Percentiles rank a stretch among this genome's conserved stretches.
phyloP scores from a whole-genome alignment of 2,113 vertebrate species.

The Phyllopteryx taeniolatus region DNA sequence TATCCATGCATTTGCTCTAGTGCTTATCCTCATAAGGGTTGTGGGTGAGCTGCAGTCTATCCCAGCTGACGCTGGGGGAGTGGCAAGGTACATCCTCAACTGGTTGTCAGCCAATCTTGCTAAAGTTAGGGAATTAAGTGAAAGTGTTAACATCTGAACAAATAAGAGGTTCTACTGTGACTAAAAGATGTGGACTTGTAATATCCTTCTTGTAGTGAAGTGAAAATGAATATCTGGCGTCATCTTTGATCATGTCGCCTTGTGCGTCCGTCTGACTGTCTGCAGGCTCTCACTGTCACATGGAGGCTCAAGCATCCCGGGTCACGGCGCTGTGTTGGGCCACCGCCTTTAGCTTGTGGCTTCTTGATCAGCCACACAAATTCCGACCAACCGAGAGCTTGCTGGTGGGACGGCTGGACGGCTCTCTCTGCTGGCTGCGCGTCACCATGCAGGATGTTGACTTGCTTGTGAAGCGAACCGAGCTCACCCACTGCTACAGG shows the following conservation, averaged over 20 bases:
- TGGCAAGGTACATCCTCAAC: no score
- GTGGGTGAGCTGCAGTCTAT: no score
- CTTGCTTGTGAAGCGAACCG: constrained; percentile 60
- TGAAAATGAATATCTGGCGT: not conserved
- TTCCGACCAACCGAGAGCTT: constrained; percentile 62
- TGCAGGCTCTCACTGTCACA: constrained; percentile 68
- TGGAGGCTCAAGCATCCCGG: constrained; percentile 70
- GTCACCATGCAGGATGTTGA: constrained; percentile 63
- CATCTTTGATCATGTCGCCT: not conserved
- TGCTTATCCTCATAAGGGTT: no score
- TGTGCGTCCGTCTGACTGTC: not conserved
- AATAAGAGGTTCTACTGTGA: no score
- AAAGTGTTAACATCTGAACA: no score
- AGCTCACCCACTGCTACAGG: constrained; percentile 69
- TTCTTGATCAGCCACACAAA: constrained; percentile 43
- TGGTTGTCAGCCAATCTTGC: no score
- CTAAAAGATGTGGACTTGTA: no score
- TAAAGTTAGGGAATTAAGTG: no score
- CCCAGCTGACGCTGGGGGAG: no score
- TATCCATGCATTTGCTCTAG: no score
- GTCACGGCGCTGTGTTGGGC: constrained; percentile 75
- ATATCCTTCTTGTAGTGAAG: not conserved
- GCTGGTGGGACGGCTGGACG: constrained; percentile 74
- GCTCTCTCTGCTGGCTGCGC: constrained; percentile 78
- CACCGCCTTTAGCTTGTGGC: constrained; percentile 61